These are phyloP conservation scores for Catharus minimus DNA, from an alignment of 2,113 vertebrate species.

Conservation along the genomic window DNA sequence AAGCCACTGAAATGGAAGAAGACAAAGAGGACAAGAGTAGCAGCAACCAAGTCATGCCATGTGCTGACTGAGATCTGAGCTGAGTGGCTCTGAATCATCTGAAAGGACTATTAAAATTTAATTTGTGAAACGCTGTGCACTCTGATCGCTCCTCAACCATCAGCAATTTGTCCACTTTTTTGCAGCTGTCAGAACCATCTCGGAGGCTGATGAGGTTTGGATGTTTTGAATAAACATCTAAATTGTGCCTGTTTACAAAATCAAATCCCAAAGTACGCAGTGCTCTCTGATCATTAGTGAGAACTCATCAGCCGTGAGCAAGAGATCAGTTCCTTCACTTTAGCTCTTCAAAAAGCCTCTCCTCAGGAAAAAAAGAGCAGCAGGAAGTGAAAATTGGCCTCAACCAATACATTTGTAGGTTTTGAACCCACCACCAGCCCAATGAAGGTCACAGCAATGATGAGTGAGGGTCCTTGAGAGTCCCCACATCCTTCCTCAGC, in stretches of 20 bases:
- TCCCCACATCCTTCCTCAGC: not conserved
- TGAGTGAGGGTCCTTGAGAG: not conserved
- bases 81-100: not conserved
- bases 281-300: not conserved
- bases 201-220: not conserved
- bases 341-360: not conserved
- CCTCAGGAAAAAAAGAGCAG: not conserved
- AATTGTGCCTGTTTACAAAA: constrained; percentile 3
- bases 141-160: not conserved
- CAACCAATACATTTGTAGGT: not conserved
- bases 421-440: not conserved
- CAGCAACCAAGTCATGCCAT: not conserved
- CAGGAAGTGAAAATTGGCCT: not conserved
- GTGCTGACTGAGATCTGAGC: not conserved
- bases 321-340: not conserved
- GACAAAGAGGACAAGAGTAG: not conserved
- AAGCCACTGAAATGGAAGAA: not conserved
- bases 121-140: not conserved
- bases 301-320: not conserved
- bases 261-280: not conserved
- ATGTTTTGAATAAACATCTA: constrained; percentile 28
- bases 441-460: fast-evolving
- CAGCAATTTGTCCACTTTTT: constrained; percentile 12
- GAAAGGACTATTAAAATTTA: not conserved
- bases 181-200: not conserved